These are phyloP conservation scores for Hemitrygon akajei DNA, from an alignment of 2,797 vertebrate species.

Conservation along the genomic window DNA sequence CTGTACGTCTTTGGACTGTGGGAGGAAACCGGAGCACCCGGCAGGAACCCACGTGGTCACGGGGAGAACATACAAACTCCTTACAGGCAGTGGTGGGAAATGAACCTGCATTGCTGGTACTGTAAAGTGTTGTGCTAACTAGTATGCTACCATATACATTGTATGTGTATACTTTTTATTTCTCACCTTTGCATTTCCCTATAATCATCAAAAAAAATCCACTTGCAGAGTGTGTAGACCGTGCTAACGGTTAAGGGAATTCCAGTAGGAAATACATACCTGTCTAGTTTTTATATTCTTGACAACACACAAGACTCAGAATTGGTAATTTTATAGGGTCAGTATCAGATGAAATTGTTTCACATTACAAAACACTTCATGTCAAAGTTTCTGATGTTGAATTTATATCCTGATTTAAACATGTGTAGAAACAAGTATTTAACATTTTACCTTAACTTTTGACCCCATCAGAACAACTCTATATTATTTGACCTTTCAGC, in stretches of 20 bases:
- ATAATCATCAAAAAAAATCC: not conserved
- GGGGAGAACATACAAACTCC: too few species aligned
- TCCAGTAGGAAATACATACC: not conserved
- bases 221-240: not conserved
- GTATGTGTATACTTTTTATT: not conserved
- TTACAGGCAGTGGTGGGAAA: too few species aligned
- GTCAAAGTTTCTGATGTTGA: not conserved
- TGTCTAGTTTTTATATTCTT: conserved; percentile 13
- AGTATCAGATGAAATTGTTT: conserved; percentile 5
- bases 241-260: not conserved
- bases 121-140: too few species aligned
- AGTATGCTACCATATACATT: not conserved
- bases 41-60: too few species aligned
- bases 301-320: not conserved
- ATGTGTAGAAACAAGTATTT: conserved; percentile 3
- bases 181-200: not conserved
- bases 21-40: too few species aligned
- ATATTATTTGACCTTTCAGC: conserved; percentile 14
- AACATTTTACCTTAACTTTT: conserved; percentile 20
- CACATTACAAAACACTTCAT: conserved; percentile 17
- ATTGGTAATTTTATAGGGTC: not conserved
- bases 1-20: too few species aligned
- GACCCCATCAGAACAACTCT: not conserved
- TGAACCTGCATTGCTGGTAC: too few species aligned
- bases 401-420: conserved; percentile 18